Evolutionary conservation across 1,140 invertebrate genomes (phyloP).

Genomic region (Drosophila takahashii): DNA sequence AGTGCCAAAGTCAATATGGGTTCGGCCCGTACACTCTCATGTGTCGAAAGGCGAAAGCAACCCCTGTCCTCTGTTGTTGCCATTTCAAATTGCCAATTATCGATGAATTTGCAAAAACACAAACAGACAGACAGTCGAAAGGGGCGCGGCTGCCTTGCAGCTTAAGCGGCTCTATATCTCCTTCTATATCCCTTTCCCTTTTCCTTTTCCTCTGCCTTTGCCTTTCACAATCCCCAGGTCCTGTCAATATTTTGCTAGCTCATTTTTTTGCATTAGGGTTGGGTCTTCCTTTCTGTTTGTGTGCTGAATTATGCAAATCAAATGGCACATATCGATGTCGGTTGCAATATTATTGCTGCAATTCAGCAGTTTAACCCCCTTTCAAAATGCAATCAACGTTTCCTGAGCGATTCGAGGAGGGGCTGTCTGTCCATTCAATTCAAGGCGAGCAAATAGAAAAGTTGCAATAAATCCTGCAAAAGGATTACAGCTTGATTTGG

Average conservation of each 20-base stretch:
- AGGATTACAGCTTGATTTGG: slow-evolving; percentile 24
- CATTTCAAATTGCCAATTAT: slow-evolving; percentile 82
- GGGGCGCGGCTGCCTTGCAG: slow-evolving; percentile 56
- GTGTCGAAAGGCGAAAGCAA: slow-evolving; percentile 68
- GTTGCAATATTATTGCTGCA: slow-evolving; percentile 81
- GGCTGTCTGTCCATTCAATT: slow-evolving; percentile 27
- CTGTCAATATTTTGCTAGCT: slow-evolving; percentile 67
- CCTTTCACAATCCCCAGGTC: slow-evolving; percentile 32
- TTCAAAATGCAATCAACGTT: slow-evolving; percentile 61
- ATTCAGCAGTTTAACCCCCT: slow-evolving; percentile 68
- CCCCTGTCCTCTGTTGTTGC: slow-evolving; percentile 68
- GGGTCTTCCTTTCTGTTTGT: slow-evolving; percentile 44
- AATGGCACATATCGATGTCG: slow-evolving; percentile 79
- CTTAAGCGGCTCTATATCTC: slow-evolving; percentile 65
- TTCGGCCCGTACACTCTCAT: slow-evolving; percentile 32
- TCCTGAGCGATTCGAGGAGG: slow-evolving; percentile 16
- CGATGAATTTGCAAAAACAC: slow-evolving; percentile 81
- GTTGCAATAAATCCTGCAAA: slow-evolving; percentile 22
- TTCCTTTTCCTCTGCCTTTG: slow-evolving; percentile 14
- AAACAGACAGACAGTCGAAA: slow-evolving; percentile 60
- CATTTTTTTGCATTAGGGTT: slow-evolving; percentile 40
- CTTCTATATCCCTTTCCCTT: slow-evolving; percentile 21
- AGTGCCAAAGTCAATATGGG: slow-evolving; percentile 65
- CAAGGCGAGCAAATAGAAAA: slow-evolving; percentile 17
- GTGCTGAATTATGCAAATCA: slow-evolving; percentile 79